phyloP scores from a whole-genome alignment of 2,888 invertebrate genomes.

The Crematogaster levior region DNA sequence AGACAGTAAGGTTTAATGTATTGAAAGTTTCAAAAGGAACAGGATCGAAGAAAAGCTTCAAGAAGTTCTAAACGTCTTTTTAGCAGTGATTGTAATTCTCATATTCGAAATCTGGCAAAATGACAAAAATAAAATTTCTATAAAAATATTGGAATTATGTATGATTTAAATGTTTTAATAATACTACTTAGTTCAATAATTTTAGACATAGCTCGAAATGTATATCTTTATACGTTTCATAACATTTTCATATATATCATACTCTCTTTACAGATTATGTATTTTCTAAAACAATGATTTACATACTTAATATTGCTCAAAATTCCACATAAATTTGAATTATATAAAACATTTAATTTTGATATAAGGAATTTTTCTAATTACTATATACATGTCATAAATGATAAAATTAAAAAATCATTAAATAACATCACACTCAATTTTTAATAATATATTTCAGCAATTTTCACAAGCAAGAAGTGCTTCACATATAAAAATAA shows the following conservation, averaged over 20 bases:
- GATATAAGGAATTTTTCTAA: no score
- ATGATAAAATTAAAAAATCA: neutral
- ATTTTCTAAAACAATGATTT: neutral
- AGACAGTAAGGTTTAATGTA: slow-evolving; percentile 99
- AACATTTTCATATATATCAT: neutral
- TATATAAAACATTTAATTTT: no score
- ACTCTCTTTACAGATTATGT: neutral
- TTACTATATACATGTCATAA: neutral
- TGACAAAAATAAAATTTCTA: slow-evolving; percentile 43
- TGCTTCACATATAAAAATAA: slow-evolving; percentile 27
- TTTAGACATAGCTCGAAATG: neutral
- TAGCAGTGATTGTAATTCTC: no score
- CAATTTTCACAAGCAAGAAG: slow-evolving; percentile 10
- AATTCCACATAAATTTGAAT: neutral
- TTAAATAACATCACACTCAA: neutral
- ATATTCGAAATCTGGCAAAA: slow-evolving; percentile 60
- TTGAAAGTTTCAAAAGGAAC: slow-evolving; percentile 98
- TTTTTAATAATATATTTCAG: slow-evolving; percentile 35
- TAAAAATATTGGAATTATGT: neutral
- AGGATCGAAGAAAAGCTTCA: slow-evolving; percentile 97
- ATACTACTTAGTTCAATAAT: neutral
- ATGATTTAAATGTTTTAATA: neutral
- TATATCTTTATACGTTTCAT: neutral
- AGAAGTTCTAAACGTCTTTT: slow-evolving; percentile 92
- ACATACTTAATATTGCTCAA: neutral